Evolutionary conservation across 2,888 invertebrate genomes (phyloP).

Genomic region (Blastobasis lacticolella): DNA sequence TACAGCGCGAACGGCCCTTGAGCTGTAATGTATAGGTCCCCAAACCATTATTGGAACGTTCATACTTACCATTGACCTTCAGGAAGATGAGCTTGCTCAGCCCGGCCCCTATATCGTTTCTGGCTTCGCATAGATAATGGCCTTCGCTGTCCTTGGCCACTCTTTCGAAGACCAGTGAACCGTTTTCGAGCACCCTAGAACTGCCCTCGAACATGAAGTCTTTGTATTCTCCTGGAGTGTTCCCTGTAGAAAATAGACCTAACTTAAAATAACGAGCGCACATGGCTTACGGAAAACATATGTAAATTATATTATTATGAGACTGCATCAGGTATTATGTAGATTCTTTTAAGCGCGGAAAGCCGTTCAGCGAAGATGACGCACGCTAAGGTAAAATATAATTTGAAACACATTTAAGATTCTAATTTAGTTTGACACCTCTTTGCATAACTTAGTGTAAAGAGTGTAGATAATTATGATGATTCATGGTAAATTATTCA

Average conservation of each 20-base stretch:
- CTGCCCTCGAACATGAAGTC: conserved; percentile 87
- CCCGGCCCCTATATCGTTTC: conserved; percentile 92
- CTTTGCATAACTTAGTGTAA: too few species aligned
- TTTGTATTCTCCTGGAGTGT: conserved; percentile 84
- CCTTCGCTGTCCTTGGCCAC: conserved; percentile 92
- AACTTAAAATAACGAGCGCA: too few species aligned
- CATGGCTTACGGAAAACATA: too few species aligned
- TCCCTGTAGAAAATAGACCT: conserved; percentile 49
- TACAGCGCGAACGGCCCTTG: conserved; percentile 3
- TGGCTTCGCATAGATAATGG: conserved; percentile 93
- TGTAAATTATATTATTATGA: too few species aligned
- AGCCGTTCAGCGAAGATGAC: too few species aligned
- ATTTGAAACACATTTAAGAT: not conserved
- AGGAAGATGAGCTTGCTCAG: conserved; percentile 93
- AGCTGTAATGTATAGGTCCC: conserved; percentile 6
- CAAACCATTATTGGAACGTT: conserved; percentile 5
- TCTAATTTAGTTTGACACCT: not conserved
- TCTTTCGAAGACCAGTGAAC: conserved; percentile 86
- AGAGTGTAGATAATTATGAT: not conserved
- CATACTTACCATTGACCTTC: conserved; percentile 87
- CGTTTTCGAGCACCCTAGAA: conserved; percentile 85
- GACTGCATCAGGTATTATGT: too few species aligned
- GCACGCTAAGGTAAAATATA: not conserved
- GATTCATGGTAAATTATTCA: conserved; percentile 1
- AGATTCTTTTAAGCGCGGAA: too few species aligned